phyloP scores from a whole-genome alignment of 2,113 vertebrate genomes.

The Nothoprocta pentlandii region DNA sequence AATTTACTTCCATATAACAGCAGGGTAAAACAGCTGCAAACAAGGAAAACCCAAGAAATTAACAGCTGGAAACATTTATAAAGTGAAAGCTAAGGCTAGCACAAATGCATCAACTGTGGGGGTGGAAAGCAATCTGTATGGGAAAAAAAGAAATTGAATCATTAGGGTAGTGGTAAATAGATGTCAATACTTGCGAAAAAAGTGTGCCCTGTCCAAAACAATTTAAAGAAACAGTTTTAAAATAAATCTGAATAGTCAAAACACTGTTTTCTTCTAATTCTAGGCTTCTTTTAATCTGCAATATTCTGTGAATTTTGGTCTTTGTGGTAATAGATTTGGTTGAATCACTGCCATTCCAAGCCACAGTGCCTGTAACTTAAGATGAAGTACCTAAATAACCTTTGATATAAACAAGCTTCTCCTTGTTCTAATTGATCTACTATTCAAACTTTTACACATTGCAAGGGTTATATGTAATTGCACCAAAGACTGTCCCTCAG shows the following conservation, averaged over 20 bases:
- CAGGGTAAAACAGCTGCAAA: conserved; percentile 62
- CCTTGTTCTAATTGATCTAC: not conserved
- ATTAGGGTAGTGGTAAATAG: not conserved
- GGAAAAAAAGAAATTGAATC: conserved; percentile 18
- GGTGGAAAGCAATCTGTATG: conserved; percentile 50
- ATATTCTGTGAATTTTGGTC: not conserved
- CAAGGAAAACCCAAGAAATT: conserved; percentile 46
- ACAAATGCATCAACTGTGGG: conserved; percentile 37
- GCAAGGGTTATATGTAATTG: not conserved
- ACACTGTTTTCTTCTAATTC: not conserved
- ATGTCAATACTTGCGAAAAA: conserved; percentile 10
- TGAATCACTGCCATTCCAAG: not conserved
- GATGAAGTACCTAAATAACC: not conserved
- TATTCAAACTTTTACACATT: not conserved
- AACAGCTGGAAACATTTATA: conserved; percentile 71
- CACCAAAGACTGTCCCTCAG: not conserved
- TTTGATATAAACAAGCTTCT: not conserved
- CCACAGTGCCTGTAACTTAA: not conserved
- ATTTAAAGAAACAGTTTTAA: not conserved
- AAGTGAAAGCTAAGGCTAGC: conserved; percentile 48
- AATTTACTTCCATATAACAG: conserved; percentile 48
- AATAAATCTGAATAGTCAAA: not conserved
- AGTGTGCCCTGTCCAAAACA: not conserved
- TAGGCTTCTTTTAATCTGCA: not conserved
- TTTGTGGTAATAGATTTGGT: not conserved